Conservation (phyloP, 2,888 invertebrate genomes). For the Cancer borealis region DNA sequence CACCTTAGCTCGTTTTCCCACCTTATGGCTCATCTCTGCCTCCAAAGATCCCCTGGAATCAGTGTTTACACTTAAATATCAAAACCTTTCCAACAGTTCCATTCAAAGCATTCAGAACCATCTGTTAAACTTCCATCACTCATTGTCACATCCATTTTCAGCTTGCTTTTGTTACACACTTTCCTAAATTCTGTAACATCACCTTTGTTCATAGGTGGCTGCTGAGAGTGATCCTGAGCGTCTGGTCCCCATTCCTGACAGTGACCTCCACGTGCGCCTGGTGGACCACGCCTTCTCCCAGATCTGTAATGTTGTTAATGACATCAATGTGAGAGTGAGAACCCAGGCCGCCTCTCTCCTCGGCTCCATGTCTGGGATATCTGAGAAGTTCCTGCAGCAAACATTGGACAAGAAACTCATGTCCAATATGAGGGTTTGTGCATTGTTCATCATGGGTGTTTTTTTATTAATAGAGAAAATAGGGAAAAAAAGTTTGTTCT, state of each 20-base stretch:
- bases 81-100: too few species aligned
- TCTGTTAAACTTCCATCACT: too few species aligned
- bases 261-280: slow-evolving; percentile 91
- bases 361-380: slow-evolving; percentile 92
- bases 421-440: slow-evolving; percentile 92
- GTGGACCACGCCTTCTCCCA: slow-evolving; percentile 98
- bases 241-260: slow-evolving; percentile 86
- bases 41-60: too few species aligned
- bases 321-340: slow-evolving; percentile 89
- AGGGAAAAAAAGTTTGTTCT: neutral
- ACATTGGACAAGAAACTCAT: slow-evolving; percentile 98
- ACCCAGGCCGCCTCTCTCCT: slow-evolving; percentile 91
- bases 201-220: slow-evolving; percentile 49
- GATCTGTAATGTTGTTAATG: slow-evolving; percentile 88
- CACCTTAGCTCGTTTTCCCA: too few species aligned
- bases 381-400: slow-evolving; percentile 93
- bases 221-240: slow-evolving; percentile 79
- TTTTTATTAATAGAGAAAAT: neutral
- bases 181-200: neutral
- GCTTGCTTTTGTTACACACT: too few species aligned
- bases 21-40: too few species aligned
- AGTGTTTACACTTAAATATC: too few species aligned
- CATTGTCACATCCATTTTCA: too few species aligned
- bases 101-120: too few species aligned
- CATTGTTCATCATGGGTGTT: slow-evolving; percentile 47